Conservation (phyloP, 1,140 invertebrate genomes). For the Drosophila athabasca region DNA sequence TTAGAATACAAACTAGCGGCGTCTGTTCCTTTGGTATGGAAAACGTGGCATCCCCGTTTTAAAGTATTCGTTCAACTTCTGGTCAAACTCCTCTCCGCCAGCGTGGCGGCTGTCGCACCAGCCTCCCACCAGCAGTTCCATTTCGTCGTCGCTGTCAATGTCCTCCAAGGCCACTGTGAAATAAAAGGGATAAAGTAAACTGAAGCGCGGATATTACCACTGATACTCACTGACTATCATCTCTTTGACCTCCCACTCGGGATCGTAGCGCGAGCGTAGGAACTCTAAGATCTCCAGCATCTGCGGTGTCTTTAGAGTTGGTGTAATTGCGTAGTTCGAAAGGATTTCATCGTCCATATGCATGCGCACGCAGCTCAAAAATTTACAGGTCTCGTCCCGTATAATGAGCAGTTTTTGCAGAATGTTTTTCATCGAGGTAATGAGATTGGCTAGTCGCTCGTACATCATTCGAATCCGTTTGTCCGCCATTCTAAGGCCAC, state of each 20-base stretch:
- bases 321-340: background rate
- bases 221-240: conserved; percentile 53
- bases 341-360: conserved; percentile 28
- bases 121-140: conserved; percentile 14
- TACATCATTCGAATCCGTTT: background rate
- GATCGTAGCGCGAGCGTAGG: conserved; percentile 33
- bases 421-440: background rate
- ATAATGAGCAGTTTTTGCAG: conserved; percentile 1
- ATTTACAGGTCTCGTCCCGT: conserved; percentile 11
- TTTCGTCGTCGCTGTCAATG: conserved; percentile 15
- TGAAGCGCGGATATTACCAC: no score
- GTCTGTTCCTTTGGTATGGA: no score
- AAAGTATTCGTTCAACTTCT: conserved; percentile 13
- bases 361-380: conserved; percentile 20
- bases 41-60: no score
- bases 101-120: conserved; percentile 42
- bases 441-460: background rate
- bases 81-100: conserved; percentile 31
- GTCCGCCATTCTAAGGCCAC: background rate
- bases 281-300: conserved; percentile 35
- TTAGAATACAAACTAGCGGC: no score
- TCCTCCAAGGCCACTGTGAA: conserved; percentile 6
- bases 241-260: conserved; percentile 60
- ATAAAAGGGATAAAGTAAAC: background rate
- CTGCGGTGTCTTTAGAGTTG: conserved; percentile 2